These are phyloP conservation scores for Pelagia noctiluca DNA, from an alignment of 30 jellyfish, hydroid and myxozoan species.

Conservation along the genomic window DNA sequence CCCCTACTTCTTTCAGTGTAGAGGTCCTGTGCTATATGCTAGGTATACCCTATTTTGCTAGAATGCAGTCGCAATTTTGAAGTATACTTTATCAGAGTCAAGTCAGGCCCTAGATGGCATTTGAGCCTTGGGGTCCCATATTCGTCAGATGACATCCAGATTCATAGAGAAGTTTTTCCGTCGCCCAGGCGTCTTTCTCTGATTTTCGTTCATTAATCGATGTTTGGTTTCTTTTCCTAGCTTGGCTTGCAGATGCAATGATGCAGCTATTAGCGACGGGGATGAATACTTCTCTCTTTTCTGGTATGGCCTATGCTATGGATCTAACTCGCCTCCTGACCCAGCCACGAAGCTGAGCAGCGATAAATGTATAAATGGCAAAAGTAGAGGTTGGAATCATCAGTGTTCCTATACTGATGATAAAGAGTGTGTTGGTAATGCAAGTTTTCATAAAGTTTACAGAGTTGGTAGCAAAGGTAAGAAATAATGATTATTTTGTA, in stretches of 20 bases:
- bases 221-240: neutral
- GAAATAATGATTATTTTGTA: neutral
- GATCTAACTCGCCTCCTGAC: slow-evolving; percentile 21
- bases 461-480: slow-evolving; percentile 74
- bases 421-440: slow-evolving; percentile 78
- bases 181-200: neutral
- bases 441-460: slow-evolving; percentile 30
- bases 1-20: too few species aligned
- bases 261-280: slow-evolving; percentile 51
- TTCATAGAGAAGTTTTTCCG: too few species aligned
- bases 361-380: neutral
- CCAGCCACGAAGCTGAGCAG: neutral
- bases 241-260: slow-evolving; percentile 72
- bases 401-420: too few species aligned
- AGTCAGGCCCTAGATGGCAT: too few species aligned
- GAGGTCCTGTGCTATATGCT: neutral
- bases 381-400: slow-evolving; percentile 17
- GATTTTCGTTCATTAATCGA: neutral
- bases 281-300: slow-evolving; percentile 51
- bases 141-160: neutral
- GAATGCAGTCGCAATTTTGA: neutral
- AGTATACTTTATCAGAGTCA: neutral
- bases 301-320: slow-evolving; percentile 61
- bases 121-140: neutral
- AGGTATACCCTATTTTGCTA: neutral